A percentile compares a stretch with the other conserved stretches of the same genome.
Conservation (phyloP, 1,140 invertebrate genomes). For the Pteromalus puparum region DNA sequence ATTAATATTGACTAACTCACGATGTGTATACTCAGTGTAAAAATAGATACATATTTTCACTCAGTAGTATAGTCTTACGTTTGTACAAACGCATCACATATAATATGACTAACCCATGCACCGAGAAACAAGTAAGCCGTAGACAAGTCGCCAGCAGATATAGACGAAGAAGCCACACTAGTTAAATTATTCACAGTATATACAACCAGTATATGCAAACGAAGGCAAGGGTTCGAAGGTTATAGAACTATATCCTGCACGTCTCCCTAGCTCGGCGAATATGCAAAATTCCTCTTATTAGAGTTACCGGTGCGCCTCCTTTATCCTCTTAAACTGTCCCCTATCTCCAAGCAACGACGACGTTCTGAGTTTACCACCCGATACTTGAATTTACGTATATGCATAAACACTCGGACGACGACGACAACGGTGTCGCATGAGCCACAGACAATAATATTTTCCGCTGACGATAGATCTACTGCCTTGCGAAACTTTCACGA, state of each 20-base stretch:
- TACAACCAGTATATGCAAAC: constrained; percentile 71
- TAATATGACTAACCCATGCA: neutral
- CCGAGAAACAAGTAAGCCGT: neutral
- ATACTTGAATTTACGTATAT: constrained; percentile 40
- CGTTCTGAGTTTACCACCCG: neutral
- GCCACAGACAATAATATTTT: constrained; percentile 19
- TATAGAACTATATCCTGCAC: constrained; percentile 37
- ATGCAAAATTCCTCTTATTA: constrained; percentile 74
- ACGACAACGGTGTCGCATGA: neutral
- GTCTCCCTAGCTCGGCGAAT: constrained; percentile 60
- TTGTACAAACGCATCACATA: no score
- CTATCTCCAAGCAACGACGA: neutral
- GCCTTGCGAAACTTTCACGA: neutral
- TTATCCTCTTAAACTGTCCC: constrained; percentile 40
- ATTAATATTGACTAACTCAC: no score
- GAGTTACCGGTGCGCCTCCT: constrained; percentile 57
- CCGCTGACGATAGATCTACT: constrained; percentile 12
- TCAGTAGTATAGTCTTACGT: no score
- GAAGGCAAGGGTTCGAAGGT: constrained; percentile 62
- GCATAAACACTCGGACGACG: constrained; percentile 14
- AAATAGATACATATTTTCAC: no score
- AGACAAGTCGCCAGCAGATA: neutral
- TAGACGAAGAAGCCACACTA: neutral
- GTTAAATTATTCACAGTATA: constrained; percentile 69
- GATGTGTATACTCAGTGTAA: no score